Conservation (phyloP, 2,797 vertebrate genomes). For the Hephaestus fuliginosus region DNA sequence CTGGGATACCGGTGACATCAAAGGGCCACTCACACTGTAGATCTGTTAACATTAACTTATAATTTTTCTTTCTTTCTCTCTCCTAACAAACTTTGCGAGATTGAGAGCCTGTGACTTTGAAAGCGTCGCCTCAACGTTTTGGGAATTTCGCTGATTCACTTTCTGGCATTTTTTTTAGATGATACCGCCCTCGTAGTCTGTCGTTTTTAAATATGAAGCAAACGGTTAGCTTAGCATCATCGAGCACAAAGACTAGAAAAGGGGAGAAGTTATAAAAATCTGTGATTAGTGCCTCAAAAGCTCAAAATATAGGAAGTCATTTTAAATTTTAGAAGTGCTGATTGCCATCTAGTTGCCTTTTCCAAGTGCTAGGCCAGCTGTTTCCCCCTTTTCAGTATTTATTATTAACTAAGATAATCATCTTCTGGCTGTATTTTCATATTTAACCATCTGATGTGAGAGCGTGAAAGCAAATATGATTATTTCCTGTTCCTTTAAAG, state of each 20-base stretch:
- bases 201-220: neutral
- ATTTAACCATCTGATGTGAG: neutral
- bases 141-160: conserved; percentile 18
- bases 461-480: neutral
- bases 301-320: neutral
- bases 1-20: conserved; percentile 37
- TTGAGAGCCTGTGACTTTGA: conserved; percentile 12
- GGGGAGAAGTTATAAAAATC: neutral
- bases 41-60: conserved; percentile 30
- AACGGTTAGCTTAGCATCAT: neutral
- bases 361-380: neutral
- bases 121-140: conserved; percentile 9
- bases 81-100: conserved; percentile 9
- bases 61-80: neutral
- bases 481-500: neutral
- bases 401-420: neutral
- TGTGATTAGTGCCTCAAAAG: neutral
- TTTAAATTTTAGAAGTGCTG: neutral
- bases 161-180: neutral
- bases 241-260: neutral
- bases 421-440: neutral
- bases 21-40: conserved; percentile 29
- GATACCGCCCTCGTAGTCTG: neutral
- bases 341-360: neutral
- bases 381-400: neutral